Evolutionary conservation across 92 coral and sea anemone species (phyloP).

Genomic region (Ricordea florida): DNA sequence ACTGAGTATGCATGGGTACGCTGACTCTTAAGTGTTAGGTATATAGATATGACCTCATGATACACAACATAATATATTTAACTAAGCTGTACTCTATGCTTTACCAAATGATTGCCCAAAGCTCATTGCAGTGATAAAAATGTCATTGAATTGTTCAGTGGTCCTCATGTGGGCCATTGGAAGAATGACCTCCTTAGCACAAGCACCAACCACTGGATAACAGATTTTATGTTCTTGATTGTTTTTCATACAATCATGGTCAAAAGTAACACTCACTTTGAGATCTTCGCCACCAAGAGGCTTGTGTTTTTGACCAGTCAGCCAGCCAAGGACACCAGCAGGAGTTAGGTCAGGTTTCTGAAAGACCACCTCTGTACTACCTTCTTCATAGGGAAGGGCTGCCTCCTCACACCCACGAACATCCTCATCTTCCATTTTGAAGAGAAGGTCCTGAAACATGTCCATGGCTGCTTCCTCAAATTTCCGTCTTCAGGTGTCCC

Average conservation of each 20-base stretch:
- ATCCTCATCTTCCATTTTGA: conserved; percentile 37
- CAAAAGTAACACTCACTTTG: conserved; percentile 17
- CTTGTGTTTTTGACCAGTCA: conserved; percentile 48
- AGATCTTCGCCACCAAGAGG: conserved; percentile 49
- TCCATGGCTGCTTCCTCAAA: conserved; percentile 38
- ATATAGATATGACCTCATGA: too few relatives aligned
- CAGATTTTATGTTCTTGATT: conserved; percentile 56
- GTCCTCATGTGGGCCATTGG: conserved; percentile 60
- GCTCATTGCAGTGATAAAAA: too few relatives aligned
- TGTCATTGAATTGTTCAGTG: conserved; percentile 19
- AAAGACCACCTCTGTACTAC: background rate
- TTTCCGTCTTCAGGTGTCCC: conserved; percentile 10
- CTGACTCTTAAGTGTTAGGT: too few relatives aligned
- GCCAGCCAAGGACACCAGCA: conserved; percentile 59
- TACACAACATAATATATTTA: too few relatives aligned
- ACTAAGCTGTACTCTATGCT: too few relatives aligned
- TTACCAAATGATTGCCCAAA: too few relatives aligned
- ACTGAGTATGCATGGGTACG: too few relatives aligned
- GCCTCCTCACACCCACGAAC: background rate
- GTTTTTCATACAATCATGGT: conserved; percentile 49
- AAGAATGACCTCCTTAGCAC: conserved; percentile 44
- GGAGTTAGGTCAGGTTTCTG: conserved; percentile 45
- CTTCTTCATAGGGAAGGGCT: conserved; percentile 13
- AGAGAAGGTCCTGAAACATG: conserved; percentile 36
- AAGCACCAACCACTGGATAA: conserved; percentile 49